Percentiles rank a stretch among this genome's conserved stretches.
These are phyloP conservation scores for Mimas tiliae DNA, from an alignment of 2,888 invertebrate genomes.

Conservation along the genomic window DNA sequence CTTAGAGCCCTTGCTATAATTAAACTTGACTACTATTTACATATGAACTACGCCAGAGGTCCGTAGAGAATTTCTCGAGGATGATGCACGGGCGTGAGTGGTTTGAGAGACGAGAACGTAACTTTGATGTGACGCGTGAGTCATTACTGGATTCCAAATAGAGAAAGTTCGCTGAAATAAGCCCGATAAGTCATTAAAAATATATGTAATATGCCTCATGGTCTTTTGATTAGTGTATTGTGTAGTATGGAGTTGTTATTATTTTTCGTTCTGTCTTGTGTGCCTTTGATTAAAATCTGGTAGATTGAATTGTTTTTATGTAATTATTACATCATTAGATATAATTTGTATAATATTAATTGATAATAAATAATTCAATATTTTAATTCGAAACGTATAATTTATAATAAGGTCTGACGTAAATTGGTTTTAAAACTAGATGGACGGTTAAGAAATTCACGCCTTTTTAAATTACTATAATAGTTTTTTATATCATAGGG, in stretches of 20 bases:
- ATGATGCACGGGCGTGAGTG: constrained; percentile 47
- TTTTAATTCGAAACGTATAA: no score
- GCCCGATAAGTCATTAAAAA: constrained; percentile 25
- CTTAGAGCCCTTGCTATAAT: background rate
- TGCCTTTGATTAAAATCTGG: background rate
- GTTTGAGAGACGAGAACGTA: constrained; percentile 43
- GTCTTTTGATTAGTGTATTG: constrained; percentile 8
- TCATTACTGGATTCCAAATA: constrained; percentile 42
- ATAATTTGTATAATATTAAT: no score
- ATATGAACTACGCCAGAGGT: constrained; percentile 1
- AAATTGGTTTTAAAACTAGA: no score
- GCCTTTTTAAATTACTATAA: no score
- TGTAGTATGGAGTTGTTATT: background rate
- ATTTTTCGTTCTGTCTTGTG: no score
- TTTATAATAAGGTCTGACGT: no score
- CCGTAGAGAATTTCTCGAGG: constrained; percentile 38
- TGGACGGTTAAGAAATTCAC: no score
- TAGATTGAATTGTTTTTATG: no score
- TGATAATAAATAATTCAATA: no score
- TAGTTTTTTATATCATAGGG: no score
- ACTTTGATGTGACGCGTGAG: constrained; percentile 45
- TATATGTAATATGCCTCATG: constrained; percentile 26
- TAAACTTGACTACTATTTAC: background rate
- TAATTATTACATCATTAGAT: no score
- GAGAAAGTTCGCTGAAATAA: constrained; percentile 28